Conservation (phyloP, 2,888 invertebrate species). For the Clistopyga incitator region DNA sequence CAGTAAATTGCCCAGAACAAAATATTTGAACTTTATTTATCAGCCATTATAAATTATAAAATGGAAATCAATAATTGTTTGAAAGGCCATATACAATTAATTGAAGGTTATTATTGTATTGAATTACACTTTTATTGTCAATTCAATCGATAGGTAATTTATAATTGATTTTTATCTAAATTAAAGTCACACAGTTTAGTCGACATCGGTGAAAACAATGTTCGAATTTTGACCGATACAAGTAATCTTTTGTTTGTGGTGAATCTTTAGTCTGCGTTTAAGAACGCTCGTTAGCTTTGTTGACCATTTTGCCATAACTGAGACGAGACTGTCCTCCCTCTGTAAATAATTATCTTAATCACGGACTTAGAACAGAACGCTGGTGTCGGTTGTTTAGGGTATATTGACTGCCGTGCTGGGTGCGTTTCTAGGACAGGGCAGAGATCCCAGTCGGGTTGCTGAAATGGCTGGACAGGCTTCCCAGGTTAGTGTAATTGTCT, state of each 20-base stretch:
- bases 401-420: constrained; percentile 96
- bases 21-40: too few species aligned
- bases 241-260: not conserved
- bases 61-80: too few species aligned
- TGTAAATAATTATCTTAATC: constrained; percentile 75
- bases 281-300: not conserved
- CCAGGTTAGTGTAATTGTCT: constrained; percentile 90
- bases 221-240: not conserved
- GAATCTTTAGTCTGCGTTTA: constrained; percentile 2
- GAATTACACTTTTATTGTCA: too few species aligned
- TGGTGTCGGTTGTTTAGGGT: constrained; percentile 89
- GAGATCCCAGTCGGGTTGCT: constrained; percentile 96
- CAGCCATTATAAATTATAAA: too few species aligned
- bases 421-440: constrained; percentile 93
- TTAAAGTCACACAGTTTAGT: not conserved
- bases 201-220: not conserved
- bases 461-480: constrained; percentile 97
- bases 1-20: too few species aligned
- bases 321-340: constrained; percentile 38
- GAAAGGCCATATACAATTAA: not conserved
- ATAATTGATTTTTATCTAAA: too few species aligned
- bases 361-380: constrained; percentile 65
- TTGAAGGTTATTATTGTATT: not conserved
- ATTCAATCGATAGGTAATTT: too few species aligned
- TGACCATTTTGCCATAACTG: constrained; percentile 38